Conservation (phyloP, 1,140 invertebrate genomes). For the Drosophila albomicans region DNA sequence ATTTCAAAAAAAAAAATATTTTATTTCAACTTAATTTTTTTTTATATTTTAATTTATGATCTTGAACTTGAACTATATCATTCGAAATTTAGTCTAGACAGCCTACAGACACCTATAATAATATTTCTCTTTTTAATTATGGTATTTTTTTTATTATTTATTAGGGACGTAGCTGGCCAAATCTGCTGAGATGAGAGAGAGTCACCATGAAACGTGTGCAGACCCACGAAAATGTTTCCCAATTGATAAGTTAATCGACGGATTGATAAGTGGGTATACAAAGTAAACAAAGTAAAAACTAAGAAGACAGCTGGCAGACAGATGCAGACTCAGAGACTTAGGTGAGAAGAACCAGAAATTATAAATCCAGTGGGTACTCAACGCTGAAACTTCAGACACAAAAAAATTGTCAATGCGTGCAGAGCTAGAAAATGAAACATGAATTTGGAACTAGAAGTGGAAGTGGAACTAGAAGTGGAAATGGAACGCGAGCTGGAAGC, state of each 20-base stretch:
- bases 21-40: too few species aligned
- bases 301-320: slow-evolving; percentile 17
- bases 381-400: slow-evolving; percentile 51
- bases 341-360: slow-evolving; percentile 50
- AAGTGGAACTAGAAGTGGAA: not conserved
- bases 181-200: not conserved
- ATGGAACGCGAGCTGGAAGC: not conserved
- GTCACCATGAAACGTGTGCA: slow-evolving; percentile 26
- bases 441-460: slow-evolving; percentile 34
- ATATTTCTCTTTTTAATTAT: not conserved
- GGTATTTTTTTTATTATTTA: not conserved
- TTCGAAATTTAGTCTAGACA: not conserved
- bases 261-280: slow-evolving; percentile 24
- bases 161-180: slow-evolving; percentile 1
- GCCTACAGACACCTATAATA: not conserved
- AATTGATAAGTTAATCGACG: slow-evolving; percentile 42
- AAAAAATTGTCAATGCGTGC: slow-evolving; percentile 61
- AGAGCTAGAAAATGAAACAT: slow-evolving; percentile 34
- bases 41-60: too few species aligned
- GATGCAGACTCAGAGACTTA: too few species aligned
- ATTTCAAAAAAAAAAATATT: too few species aligned
- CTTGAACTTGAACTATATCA: too few species aligned
- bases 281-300: slow-evolving; percentile 7
- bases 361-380: slow-evolving; percentile 61
- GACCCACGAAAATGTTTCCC: slow-evolving; percentile 38